phyloP scores from a whole-genome alignment of 1,140 invertebrate genomes.

The Physella acuta region DNA sequence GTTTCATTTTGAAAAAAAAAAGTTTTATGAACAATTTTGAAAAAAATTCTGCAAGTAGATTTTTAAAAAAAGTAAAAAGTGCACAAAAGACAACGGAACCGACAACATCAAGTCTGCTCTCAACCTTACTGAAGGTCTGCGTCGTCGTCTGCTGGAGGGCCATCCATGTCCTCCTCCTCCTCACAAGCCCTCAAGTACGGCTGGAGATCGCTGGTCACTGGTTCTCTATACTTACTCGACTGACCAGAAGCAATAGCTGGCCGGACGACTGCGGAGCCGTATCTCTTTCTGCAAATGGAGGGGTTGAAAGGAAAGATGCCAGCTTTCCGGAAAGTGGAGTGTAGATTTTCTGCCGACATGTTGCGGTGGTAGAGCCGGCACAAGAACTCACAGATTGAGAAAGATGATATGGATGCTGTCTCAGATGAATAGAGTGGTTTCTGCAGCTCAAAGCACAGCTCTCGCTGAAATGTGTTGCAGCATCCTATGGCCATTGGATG shows the following conservation, averaged over 20 bases:
- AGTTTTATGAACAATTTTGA: too few species aligned
- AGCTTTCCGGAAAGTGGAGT: slow-evolving; percentile 18
- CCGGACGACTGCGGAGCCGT: slow-evolving; percentile 12
- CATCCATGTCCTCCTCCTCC: slow-evolving; percentile 6
- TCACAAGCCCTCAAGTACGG: neutral
- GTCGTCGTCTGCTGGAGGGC: slow-evolving; percentile 9
- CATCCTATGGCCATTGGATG: slow-evolving; percentile 27
- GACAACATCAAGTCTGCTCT: neutral
- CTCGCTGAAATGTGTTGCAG: slow-evolving; percentile 25
- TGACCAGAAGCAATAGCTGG: neutral
- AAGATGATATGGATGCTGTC: slow-evolving; percentile 12
- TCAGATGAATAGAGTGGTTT: slow-evolving; percentile 24
- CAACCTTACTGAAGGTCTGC: slow-evolving; percentile 7
- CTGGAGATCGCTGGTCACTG: neutral
- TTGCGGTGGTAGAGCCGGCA: slow-evolving; percentile 24
- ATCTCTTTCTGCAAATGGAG: slow-evolving; percentile 21
- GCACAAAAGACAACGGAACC: too few species aligned
- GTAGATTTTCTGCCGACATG: slow-evolving; percentile 23
- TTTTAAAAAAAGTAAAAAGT: too few species aligned
- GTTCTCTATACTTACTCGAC: neutral
- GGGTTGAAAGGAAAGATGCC: slow-evolving; percentile 27
- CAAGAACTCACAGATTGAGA: slow-evolving; percentile 24
- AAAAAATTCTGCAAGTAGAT: too few species aligned
- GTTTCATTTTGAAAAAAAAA: too few species aligned
- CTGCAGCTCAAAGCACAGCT: slow-evolving; percentile 24